A percentile compares a stretch with the other conserved stretches of the same genome.
Evolutionary conservation across 2,113 vertebrate species (phyloP).

Genomic region (Oncorhynchus tshawytscha): DNA sequence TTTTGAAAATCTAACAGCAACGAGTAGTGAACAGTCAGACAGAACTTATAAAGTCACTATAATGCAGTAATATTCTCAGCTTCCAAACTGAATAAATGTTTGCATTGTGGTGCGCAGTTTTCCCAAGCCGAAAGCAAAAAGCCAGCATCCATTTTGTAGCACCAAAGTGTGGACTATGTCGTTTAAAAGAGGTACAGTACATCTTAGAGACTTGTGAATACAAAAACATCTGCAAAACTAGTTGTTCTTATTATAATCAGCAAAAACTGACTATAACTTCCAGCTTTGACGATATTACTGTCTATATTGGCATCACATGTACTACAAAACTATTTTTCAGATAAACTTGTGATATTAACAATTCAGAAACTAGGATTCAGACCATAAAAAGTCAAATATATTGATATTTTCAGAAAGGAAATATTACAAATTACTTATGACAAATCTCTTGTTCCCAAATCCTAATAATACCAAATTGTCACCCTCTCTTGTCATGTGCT

Average conservation of each 20-base stretch:
- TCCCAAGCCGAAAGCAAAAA: background rate
- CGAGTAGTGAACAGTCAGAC: background rate
- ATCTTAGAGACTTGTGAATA: background rate
- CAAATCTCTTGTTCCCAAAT: background rate
- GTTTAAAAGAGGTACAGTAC: background rate
- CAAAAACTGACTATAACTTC: background rate
- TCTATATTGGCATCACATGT: constrained; percentile 12
- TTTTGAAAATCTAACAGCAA: background rate
- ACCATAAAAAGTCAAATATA: background rate
- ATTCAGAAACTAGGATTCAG: background rate
- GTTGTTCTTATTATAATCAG: background rate
- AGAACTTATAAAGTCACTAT: background rate
- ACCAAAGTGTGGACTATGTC: background rate
- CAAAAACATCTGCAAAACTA: background rate
- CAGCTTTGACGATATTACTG: background rate
- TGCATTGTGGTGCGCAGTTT: no score
- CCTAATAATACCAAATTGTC: background rate
- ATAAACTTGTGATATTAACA: background rate
- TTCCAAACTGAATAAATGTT: background rate
- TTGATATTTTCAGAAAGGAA: background rate
- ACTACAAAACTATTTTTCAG: background rate
- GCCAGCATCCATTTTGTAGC: constrained; percentile 1
- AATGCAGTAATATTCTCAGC: background rate
- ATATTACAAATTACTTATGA: no score
- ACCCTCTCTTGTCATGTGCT: background rate